Percentiles rank a stretch among this genome's conserved stretches.
phyloP scores from a whole-genome alignment of 2,113 vertebrate species.

The Pristiophorus japonicus region DNA sequence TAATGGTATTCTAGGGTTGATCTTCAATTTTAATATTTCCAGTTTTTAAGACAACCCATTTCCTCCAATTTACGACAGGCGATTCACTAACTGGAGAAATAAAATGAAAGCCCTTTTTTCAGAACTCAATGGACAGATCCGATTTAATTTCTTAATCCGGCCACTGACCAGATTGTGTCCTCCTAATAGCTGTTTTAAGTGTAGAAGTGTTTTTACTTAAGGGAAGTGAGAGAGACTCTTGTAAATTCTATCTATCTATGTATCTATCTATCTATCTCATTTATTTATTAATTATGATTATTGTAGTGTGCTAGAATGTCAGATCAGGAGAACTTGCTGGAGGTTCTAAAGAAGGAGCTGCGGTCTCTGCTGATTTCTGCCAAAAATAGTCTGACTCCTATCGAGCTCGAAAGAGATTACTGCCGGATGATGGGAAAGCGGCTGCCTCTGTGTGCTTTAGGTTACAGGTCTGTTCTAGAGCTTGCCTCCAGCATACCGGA shows the following conservation, averaged over 20 bases:
- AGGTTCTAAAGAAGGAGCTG: slow-evolving; percentile 71
- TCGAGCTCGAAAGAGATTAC: slow-evolving; percentile 70
- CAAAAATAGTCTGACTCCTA: slow-evolving; percentile 65
- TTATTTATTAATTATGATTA: no score
- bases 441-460: slow-evolving; percentile 66
- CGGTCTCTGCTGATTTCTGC: slow-evolving; percentile 72
- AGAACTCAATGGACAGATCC: neutral
- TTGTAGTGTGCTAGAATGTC: slow-evolving; percentile 44
- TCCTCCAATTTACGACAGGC: neutral
- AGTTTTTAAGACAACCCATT: neutral
- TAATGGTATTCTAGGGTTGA: neutral
- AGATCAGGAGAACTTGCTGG: slow-evolving; percentile 56
- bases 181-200: neutral
- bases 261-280: no score
- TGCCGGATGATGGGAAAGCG: slow-evolving; percentile 63
- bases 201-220: neutral
- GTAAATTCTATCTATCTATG: no score
- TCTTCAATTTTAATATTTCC: neutral
- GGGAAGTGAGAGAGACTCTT: neutral
- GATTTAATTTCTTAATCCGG: neutral
- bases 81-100: neutral
- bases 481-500: slow-evolving; percentile 77
- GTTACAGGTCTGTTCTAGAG: slow-evolving; percentile 70
- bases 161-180: neutral
- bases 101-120: neutral